A percentile compares a stretch with the other conserved stretches of the same genome.
Evolutionary conservation across 2,113 vertebrate genomes (phyloP).

Genomic region (Corythornis cristatus): DNA sequence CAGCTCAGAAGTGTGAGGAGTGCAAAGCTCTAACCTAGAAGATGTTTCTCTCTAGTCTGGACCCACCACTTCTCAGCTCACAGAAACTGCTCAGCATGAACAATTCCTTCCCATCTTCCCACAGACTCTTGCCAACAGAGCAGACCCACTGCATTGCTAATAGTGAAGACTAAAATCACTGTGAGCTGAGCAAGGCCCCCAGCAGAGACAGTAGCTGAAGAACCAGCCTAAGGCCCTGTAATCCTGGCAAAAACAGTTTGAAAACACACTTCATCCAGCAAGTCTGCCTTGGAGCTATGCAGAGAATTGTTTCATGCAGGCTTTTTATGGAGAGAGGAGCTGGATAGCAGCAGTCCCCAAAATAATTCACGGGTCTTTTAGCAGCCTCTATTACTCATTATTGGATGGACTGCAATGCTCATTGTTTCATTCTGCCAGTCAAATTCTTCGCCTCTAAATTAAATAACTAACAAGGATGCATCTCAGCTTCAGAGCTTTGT

Average conservation of each 20-base stretch:
- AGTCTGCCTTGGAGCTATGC: neutral
- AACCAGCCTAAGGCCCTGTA: neutral
- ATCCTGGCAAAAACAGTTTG: conserved; percentile 3
- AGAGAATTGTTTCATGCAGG: neutral
- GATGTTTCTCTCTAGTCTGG: neutral
- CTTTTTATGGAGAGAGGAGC: neutral
- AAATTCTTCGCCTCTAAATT: neutral
- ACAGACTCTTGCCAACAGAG: neutral
- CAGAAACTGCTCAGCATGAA: neutral
- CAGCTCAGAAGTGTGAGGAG: neutral
- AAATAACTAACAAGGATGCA: neutral
- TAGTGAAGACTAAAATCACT: neutral
- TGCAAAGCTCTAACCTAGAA: neutral
- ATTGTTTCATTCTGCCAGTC: conserved; percentile 3
- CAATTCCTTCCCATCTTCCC: neutral
- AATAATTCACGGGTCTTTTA: neutral
- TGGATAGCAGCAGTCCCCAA: neutral
- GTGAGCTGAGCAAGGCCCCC: neutral
- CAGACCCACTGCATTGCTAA: neutral
- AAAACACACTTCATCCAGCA: conserved; percentile 11
- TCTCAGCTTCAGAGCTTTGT: neutral
- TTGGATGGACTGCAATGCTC: neutral
- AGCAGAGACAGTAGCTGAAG: neutral
- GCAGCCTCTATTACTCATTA: neutral
- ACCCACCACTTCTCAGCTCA: neutral